Percentiles rank a stretch among this genome's conserved stretches.
phyloP scores from a whole-genome alignment of 2,113 vertebrate genomes.

The Callipepla squamata region DNA sequence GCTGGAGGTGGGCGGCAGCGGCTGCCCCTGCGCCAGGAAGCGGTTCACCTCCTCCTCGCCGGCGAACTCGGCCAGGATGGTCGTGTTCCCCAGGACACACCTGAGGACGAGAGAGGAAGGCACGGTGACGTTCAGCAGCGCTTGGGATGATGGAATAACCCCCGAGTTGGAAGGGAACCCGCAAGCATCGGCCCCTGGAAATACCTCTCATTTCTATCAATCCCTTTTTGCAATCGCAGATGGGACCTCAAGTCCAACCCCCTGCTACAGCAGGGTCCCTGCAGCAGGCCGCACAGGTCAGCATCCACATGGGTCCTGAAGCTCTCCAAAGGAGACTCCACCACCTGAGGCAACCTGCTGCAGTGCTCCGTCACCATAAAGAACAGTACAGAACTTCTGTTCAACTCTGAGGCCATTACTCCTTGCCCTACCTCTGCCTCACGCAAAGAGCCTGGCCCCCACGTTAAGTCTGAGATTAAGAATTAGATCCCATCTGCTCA shows the following conservation, averaged over 20 bases:
- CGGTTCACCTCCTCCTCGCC: constrained; percentile 98
- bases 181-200: neutral
- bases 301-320: no score
- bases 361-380: no score
- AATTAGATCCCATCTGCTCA: neutral
- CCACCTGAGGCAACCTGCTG: no score
- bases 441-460: neutral
- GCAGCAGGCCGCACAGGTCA: no score
- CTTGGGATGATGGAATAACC: neutral
- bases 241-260: no score
- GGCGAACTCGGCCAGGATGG: constrained; percentile 98
- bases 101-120: constrained; percentile 65
- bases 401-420: no score
- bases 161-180: neutral
- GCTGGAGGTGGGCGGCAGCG: constrained; percentile 92
- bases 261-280: no score
- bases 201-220: fast-evolving
- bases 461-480: fast-evolving
- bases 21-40: constrained; percentile 96
- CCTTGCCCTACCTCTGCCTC: neutral
- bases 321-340: no score
- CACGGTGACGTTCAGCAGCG: fast-evolving
- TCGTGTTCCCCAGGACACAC: constrained; percentile 99
- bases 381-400: no score
- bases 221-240: no score